phyloP scores from a whole-genome alignment of 2,888 invertebrate genomes.

The Sussaba pulchella region DNA sequence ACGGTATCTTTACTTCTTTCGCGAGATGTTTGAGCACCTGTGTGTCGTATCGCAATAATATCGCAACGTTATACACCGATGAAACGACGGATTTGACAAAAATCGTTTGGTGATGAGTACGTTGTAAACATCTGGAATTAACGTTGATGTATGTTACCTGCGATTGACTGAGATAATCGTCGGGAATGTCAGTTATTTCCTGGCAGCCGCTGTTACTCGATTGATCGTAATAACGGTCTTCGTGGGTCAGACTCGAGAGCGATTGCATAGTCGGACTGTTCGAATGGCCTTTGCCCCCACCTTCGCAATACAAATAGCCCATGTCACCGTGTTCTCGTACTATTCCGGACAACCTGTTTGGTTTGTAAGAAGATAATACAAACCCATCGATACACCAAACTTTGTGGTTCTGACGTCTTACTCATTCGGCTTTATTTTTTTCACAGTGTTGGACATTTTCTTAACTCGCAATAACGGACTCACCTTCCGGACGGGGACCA shows the following conservation, averaged over 20 bases:
- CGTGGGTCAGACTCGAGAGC: constrained; percentile 80
- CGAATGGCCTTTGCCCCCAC: constrained; percentile 82
- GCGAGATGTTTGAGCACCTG: constrained; percentile 92
- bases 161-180: constrained; percentile 93
- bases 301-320: constrained; percentile 82
- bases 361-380: no score
- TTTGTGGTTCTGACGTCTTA: no score
- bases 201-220: constrained; percentile 83
- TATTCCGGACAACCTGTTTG: constrained; percentile 79
- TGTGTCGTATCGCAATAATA: neutral
- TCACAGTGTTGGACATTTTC: no score
- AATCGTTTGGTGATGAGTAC: neutral
- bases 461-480: constrained; percentile 52
- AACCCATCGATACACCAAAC: no score
- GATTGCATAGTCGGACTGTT: constrained; percentile 84
- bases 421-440: no score
- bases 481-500: constrained; percentile 87
- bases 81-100: neutral
- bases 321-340: constrained; percentile 82
- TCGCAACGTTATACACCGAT: neutral
- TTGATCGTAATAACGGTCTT: constrained; percentile 82
- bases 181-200: constrained; percentile 94
- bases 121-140: no score
- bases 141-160: constrained; percentile 84
- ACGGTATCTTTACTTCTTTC: constrained; percentile 88